phyloP scores from a whole-genome alignment of 2,888 invertebrate species.

The Odontocolon sp. region DNA sequence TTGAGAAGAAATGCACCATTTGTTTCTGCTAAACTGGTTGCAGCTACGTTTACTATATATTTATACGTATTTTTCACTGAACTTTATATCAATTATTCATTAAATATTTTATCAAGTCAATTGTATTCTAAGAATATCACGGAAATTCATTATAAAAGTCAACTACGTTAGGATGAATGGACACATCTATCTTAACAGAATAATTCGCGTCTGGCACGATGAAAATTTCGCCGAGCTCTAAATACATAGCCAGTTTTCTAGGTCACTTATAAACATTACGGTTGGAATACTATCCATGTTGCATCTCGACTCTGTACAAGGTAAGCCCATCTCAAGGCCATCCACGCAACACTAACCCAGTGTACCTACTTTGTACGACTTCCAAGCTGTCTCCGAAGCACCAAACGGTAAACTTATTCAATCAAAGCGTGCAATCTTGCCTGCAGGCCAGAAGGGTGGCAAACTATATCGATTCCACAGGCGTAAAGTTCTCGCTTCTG shows the following conservation, averaged over 20 bases:
- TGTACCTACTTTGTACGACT: slow-evolving; percentile 73
- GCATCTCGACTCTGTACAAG: slow-evolving; percentile 36
- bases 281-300: slow-evolving; percentile 24
- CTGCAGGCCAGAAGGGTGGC: slow-evolving; percentile 6
- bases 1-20: no score
- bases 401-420: slow-evolving; percentile 57
- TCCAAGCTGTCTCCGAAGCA: slow-evolving; percentile 64
- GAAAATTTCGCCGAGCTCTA: no score
- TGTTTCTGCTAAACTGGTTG: no score
- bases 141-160: no score
- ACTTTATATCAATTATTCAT: no score
- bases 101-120: no score
- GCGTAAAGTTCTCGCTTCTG: slow-evolving; percentile 24
- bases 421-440: slow-evolving; percentile 34
- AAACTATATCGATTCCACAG: slow-evolving; percentile 36
- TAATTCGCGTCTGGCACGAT: not conserved
- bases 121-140: no score
- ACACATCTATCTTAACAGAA: no score
- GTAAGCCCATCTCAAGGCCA: slow-evolving; percentile 71
- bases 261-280: slow-evolving; percentile 22
- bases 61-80: no score
- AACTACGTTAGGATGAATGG: no score
- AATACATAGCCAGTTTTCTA: slow-evolving; percentile 19
- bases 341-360: slow-evolving; percentile 60
- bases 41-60: no score